Conservation (phyloP, 2,888 invertebrate species). For the Agonopterix subpropinquella region DNA sequence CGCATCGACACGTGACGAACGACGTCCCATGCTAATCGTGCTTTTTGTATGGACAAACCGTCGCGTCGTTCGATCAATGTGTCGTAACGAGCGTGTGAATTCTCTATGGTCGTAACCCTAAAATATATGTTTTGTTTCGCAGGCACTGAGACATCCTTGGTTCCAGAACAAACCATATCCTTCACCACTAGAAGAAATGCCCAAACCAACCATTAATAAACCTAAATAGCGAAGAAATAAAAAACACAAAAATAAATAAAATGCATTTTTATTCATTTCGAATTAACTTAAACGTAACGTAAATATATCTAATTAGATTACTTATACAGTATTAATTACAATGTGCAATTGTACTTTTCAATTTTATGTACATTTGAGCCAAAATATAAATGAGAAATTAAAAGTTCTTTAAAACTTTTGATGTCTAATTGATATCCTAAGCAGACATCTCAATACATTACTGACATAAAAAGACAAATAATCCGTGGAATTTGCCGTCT, state of each 20-base stretch:
- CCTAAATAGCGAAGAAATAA: conserved; percentile 19
- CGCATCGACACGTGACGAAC: too few relatives aligned
- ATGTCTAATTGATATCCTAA: too few relatives aligned
- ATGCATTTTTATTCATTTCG: conserved; percentile 36
- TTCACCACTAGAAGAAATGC: conserved; percentile 79
- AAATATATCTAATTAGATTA: conserved; percentile 26
- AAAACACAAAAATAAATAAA: conserved; percentile 14
- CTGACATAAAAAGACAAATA: too few relatives aligned
- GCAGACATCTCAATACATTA: too few relatives aligned
- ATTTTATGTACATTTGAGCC: conserved; percentile 47
- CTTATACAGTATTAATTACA: conserved; percentile 37
- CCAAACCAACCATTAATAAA: conserved; percentile 72
- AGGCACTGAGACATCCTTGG: conserved; percentile 85
- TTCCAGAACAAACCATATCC: conserved; percentile 82
- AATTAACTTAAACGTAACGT: conserved; percentile 28
- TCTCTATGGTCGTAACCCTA: too few relatives aligned
- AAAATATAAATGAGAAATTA: conserved; percentile 10
- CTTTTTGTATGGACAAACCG: too few relatives aligned
- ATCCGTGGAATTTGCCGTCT: too few relatives aligned
- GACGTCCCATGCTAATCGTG: too few relatives aligned
- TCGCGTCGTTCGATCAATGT: too few relatives aligned
- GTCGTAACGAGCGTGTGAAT: too few relatives aligned
- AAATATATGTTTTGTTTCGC: conserved; percentile 26
- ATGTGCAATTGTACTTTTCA: conserved; percentile 51
- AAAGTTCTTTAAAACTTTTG: too few relatives aligned